Evolutionary conservation across 2,113 vertebrate genomes (phyloP).

Genomic region (Ciconia boyciana): DNA sequence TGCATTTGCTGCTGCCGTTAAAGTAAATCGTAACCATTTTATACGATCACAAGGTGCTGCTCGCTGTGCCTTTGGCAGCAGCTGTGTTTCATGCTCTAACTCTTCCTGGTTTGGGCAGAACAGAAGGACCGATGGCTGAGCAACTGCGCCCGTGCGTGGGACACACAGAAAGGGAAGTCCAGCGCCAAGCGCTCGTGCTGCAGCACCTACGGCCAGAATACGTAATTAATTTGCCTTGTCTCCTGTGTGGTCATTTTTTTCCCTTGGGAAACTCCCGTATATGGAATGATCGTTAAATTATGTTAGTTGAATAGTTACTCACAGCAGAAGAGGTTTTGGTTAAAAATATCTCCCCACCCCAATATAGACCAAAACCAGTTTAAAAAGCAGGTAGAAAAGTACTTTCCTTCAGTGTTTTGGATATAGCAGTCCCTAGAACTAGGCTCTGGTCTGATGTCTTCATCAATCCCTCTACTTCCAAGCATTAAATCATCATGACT

Average conservation of each 20-base stretch:
- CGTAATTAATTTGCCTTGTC: neutral
- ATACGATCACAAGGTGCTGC: neutral
- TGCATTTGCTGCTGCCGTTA: rapidly evolving
- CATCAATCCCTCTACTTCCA: neutral
- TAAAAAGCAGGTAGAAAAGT: neutral
- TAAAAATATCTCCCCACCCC: neutral
- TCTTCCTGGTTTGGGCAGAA: neutral
- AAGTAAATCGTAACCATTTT: neutral
- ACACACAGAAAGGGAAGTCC: rapidly evolving
- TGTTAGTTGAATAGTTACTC: neutral
- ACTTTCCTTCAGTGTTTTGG: neutral
- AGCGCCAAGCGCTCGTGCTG: neutral
- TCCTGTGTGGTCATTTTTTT: neutral
- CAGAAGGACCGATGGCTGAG: neutral
- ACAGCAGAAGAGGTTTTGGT: neutral
- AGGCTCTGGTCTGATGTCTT: neutral
- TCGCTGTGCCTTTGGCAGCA: neutral
- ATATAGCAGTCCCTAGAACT: neutral
- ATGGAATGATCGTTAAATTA: neutral
- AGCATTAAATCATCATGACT: neutral
- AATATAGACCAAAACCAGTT: neutral
- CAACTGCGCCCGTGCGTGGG: rapidly evolving
- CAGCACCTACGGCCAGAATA: neutral
- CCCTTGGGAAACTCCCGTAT: neutral
- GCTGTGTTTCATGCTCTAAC: neutral